Evolutionary conservation across 2,888 invertebrate species (phyloP), one percentile per base, ranked within the genome.

Genomic region (Sussaba pulchella): DNA sequence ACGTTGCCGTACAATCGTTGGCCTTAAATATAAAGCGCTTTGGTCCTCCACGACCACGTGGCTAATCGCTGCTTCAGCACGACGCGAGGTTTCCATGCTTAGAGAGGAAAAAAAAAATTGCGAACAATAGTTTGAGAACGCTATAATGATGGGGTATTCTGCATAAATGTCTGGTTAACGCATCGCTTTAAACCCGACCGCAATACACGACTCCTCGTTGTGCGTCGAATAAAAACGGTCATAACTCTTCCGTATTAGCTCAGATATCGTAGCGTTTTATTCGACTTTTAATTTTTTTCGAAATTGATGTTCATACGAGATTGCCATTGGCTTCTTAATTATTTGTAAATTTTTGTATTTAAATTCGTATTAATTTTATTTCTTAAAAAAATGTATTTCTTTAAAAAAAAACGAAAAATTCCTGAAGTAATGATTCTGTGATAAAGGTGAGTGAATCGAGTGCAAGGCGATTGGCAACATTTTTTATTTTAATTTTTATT

Each of bases 131-230:
- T 57, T 14, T n/a, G 31, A 57, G 31, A 17, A 14, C 9, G 14
- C 57, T 10, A 54, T 26, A 57, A 26, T 9, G 57, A 57, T 57
- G 17, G 57, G 31, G 9, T 57, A 31, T 57, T 57, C 31, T 9
- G 9, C 36, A 9, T 8, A 57, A n/a, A 5, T 31, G 26, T 12
- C 24, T 26, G 26, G n/a, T 31, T 26, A 54, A 54, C 54, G 26
- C 24, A 8, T 54, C 21, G n/a, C 24, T 52, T 6, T 54, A 26
- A 26, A 54, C 54, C 6, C 54, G 4, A n/a, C 24, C 14, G n/a
- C 26, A 54, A 26, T 31, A 14, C 31, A 26, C 54, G 26, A 54
- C 54, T n/a, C 26, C 26, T 54, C 26, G 8, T 54, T 54, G n/a
- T 14, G 10, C 17, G 17, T 0, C 21, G 24, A 54, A n/a, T 54